These are phyloP conservation scores for Montipora foliosa DNA, from an alignment of 64 coral and sea anemone species.

Conservation along the genomic window DNA sequence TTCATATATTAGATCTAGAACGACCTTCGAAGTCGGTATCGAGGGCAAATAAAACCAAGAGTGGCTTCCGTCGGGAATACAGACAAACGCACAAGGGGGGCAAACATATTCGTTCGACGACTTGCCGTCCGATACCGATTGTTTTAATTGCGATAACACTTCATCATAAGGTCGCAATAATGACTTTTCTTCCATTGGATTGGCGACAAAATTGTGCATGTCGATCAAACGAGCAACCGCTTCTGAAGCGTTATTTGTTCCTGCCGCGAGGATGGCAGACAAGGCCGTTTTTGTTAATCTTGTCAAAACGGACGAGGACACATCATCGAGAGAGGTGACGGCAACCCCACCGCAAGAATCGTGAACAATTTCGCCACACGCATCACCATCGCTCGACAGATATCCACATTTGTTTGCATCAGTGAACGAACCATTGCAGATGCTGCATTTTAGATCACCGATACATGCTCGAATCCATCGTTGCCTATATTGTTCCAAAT, in stretches of 20 bases:
- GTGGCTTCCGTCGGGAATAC: no score
- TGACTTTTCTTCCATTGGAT: no score
- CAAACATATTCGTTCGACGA: no score
- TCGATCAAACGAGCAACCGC: neutral
- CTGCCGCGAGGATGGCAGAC: neutral
- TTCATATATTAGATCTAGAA: no score
- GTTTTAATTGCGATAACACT: no score
- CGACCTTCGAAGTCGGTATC: no score
- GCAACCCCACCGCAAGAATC: neutral
- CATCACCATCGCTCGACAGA: neutral
- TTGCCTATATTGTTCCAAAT: neutral
- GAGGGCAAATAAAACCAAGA: no score
- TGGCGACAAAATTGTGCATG: no score
- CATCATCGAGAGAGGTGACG: neutral
- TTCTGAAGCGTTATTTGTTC: neutral
- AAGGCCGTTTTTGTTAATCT: neutral
- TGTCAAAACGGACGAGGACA: neutral
- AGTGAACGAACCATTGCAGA: neutral
- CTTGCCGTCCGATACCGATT: no score
- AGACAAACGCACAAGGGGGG: no score
- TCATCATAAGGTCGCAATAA: no score
- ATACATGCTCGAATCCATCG: neutral
- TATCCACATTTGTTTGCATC: neutral
- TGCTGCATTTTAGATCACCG: neutral
- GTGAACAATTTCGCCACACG: neutral